Percentiles rank a stretch among this genome's conserved stretches.
phyloP scores from a whole-genome alignment of 2,797 vertebrate species.

The Pygocentrus nattereri region DNA sequence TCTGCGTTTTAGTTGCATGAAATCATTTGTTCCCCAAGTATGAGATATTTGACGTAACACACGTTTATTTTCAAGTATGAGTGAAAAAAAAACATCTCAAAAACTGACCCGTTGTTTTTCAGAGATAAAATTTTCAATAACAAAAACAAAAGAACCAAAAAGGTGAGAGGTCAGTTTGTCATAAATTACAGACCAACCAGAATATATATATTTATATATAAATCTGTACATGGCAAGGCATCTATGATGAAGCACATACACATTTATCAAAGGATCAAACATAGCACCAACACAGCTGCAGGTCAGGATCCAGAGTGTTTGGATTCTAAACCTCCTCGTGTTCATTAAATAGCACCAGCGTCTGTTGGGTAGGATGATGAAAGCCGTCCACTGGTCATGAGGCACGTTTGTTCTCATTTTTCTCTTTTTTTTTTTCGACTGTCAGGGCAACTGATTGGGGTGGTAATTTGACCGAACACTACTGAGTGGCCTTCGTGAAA shows the following conservation, averaged over 20 bases:
- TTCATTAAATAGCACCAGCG: background rate
- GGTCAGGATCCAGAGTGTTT: constrained; percentile 42
- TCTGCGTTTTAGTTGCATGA: background rate
- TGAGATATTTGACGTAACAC: background rate
- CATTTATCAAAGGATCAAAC: constrained; percentile 75
- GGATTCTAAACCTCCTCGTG: background rate
- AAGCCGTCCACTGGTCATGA: background rate
- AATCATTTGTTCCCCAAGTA: background rate
- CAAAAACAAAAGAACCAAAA: constrained; percentile 75
- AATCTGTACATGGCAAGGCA: constrained; percentile 83
- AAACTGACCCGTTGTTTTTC: constrained; percentile 32
- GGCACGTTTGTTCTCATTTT: too few relatives aligned
- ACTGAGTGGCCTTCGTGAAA: too few relatives aligned
- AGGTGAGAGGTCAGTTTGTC: constrained; percentile 63
- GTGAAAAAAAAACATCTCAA: constrained; percentile 31
- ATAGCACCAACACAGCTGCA: constrained; percentile 71
- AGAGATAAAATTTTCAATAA: constrained; percentile 53
- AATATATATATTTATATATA: constrained; percentile 58
- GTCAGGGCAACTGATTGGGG: background rate
- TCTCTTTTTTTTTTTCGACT: background rate
- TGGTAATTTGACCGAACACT: background rate
- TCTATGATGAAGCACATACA: constrained; percentile 78
- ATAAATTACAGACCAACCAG: constrained; percentile 78
- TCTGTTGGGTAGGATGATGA: background rate
- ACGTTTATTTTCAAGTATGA: constrained; percentile 57